Evolutionary conservation across 2,113 vertebrate genomes (phyloP).

Genomic region (Martes martes): DNA sequence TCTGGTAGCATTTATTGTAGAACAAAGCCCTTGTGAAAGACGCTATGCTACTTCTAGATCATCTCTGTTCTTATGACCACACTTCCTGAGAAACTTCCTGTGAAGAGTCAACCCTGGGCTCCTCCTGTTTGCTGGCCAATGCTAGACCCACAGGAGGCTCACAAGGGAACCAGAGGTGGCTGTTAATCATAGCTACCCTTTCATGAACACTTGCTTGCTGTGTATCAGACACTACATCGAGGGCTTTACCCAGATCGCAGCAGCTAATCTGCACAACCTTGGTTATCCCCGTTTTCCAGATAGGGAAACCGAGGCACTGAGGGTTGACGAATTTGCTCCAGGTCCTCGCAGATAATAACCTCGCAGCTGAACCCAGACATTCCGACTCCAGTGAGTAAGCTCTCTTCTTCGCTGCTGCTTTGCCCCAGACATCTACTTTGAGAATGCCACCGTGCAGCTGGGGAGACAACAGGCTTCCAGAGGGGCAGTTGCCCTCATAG

Average conservation of each 20-base stretch:
- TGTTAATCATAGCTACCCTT: background rate
- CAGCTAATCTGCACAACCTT: background rate
- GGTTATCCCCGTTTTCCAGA: background rate
- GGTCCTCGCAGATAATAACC: background rate
- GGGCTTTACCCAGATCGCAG: background rate
- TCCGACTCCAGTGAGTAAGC: background rate
- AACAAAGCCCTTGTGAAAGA: background rate
- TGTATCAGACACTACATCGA: background rate
- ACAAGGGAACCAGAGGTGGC: background rate
- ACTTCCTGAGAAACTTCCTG: conserved; percentile 29
- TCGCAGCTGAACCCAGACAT: background rate
- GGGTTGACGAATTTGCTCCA: background rate
- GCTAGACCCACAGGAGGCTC: background rate
- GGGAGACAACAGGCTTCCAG: background rate
- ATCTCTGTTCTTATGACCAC: conserved; percentile 26
- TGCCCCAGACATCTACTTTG: background rate
- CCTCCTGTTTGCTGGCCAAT: background rate
- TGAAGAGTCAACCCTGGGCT: background rate
- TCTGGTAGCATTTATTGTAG: conserved; percentile 15
- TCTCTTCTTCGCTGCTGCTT: background rate
- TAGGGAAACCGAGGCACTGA: background rate
- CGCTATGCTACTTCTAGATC: background rate
- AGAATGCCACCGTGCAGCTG: background rate
- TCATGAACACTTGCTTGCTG: background rate
- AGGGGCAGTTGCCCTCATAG: background rate